Base-by-base conservation (phyloP, 2,888 invertebrate genomes). In the Coenonympha arcania region DNA sequence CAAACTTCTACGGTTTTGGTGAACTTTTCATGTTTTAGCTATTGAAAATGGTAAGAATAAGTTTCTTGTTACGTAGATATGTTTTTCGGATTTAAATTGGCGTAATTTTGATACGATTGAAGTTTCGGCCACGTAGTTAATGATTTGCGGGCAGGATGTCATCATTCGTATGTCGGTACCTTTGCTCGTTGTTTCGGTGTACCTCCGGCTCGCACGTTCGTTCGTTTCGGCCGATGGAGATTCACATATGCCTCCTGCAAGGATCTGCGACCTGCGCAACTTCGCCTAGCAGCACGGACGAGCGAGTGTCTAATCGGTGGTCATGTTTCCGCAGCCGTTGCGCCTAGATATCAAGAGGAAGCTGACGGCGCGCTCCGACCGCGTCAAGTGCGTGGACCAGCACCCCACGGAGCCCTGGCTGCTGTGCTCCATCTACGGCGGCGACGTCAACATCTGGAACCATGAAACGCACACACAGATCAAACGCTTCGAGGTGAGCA, bases 371-470 rank as follows among this genome's bases (percentile, higher is more conserved):
- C 91, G 99, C 61, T 99, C 99, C 6, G 99, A 99, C 83, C 91
- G 99, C 61, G 99, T 99, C 43, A 99, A 99, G 87, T 95, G 95
- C 77, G 96, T 98, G 8, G 99, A 99, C 80, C 90, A 99, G 61
- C 99, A 99, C 80, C 98, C 99, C 0, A 90, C 93, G 31, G 99
- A 99, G 76, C 98, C 98, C 60, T 99, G 99, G 99, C 95, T 99
- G 91, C 89, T 99, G 45, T 98, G 97, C 66, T 96, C 98, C 30
- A 88, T 99, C 24, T 99, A 99, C 89, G 98, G 97, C 86, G 99
- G 99, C 63, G 96, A 99, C 86, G 97, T 99, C 65, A 98, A 99
- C 88, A 95, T 99, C 70, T 99, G 99, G 98, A 99, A 99, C 78
- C 94, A 96, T 85, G 99, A 99, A 76, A 95, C 94, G 55, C 98